Base-by-base conservation (phyloP, 2,113 vertebrate genomes). In the Chaetops frenatus region DNA sequence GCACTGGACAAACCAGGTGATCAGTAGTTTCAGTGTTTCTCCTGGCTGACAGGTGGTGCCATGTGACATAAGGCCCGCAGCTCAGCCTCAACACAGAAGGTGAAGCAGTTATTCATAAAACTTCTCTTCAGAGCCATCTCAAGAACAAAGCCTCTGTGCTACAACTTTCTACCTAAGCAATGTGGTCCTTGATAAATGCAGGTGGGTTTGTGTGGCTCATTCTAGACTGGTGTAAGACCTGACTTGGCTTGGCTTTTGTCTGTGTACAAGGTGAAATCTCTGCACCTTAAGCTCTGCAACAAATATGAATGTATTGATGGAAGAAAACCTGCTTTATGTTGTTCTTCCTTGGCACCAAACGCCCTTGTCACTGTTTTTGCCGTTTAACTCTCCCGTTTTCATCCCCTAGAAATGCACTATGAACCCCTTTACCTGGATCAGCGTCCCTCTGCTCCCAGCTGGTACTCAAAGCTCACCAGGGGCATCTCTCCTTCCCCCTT, bases 31-130 rank as follows among this genome's bases (percentile, higher is more conserved):
- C 54, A 42, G 62, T 36, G 56, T 23, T 76, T 62, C 70, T 69
- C 18, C 40, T 61, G 54, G 92, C 91, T 95, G 96, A 95, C 94
- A 77, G 57, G 86, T 31, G 82, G 69, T 92, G 71, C 81, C 91
- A 86, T 27, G 3, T 24, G 20, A 42, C 10, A 2, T 6, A 44
- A 74, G 58, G 54, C 92, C 61, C 24, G 2, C 15, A 69, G 71
- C 86, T 70, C 21, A 38, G 73, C 53, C 45, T 42, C 28, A 38
- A 22, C 23, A 22, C 22, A 74, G n/a, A 29, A 80, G 57, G 40
- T 90, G 90, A 84, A 74, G 79, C 80, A 90, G 38, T 53, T 35
- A 70, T 8, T 76, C 65, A 50, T 31, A 61, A 14, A 95, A 90
- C 29, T 73, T 24, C 6, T 56, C 14, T 48, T 76, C 36, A 81